phyloP scores from a whole-genome alignment of 2,888 invertebrate genomes.

The Patella ulyssiponensis region DNA sequence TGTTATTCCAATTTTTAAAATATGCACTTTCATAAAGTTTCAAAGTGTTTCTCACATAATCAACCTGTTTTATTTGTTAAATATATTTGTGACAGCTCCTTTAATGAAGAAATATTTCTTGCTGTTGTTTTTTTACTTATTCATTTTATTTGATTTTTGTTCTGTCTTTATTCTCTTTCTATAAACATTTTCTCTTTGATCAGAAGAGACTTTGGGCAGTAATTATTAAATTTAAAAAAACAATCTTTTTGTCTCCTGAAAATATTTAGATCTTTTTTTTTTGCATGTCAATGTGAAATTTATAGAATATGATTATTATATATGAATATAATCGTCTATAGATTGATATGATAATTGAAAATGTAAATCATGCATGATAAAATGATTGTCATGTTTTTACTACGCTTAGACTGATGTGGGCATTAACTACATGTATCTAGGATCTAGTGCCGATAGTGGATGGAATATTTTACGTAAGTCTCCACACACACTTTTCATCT shows the following conservation, averaged over 20 bases:
- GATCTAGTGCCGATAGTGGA: slow-evolving; percentile 62
- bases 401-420: slow-evolving; percentile 37
- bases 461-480: slow-evolving; percentile 60
- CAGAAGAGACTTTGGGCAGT: background rate
- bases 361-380: slow-evolving; percentile 9
- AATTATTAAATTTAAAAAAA: background rate
- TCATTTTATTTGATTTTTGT: background rate
- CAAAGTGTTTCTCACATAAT: no score
- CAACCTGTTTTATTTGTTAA: background rate
- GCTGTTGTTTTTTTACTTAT: background rate
- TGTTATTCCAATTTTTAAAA: no score
- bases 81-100: background rate
- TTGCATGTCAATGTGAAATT: no score
- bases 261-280: no score
- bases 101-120: background rate
- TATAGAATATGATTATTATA: no score
- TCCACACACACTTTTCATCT: slow-evolving; percentile 8
- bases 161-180: background rate
- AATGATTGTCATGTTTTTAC: slow-evolving; percentile 19
- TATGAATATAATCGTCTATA: no score
- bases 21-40: no score
- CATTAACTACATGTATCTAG: slow-evolving; percentile 34
- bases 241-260: background rate
- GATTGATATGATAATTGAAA: background rate
- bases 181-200: slow-evolving; percentile 1